These are phyloP conservation scores for Corvus moneduloides DNA, from an alignment of 2,113 vertebrate genomes.

Conservation along the genomic window DNA sequence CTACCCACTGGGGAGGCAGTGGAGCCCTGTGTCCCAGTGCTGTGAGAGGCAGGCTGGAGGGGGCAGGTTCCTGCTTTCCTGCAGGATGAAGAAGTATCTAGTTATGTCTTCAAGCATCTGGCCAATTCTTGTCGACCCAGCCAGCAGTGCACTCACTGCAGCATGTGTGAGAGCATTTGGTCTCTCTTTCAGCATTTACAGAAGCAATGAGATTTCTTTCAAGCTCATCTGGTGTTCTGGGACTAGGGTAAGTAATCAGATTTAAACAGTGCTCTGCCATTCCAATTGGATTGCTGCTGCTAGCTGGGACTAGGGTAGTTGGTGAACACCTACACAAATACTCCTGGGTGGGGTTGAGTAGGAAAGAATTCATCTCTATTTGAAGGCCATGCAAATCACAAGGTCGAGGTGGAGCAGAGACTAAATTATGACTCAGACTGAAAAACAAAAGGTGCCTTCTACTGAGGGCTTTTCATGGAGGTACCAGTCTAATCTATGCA, in stretches of 20 bases:
- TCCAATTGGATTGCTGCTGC: background rate
- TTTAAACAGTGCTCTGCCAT: background rate
- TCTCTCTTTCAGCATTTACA: background rate
- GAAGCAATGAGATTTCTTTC: background rate
- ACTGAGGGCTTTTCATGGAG: background rate
- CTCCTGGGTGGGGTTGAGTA: background rate
- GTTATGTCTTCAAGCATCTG: background rate
- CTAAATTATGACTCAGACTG: background rate
- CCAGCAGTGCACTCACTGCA: background rate
- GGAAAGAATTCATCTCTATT: background rate
- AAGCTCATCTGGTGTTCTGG: background rate
- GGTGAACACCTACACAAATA: background rate
- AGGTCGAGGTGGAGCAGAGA: background rate
- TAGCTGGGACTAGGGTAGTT: background rate
- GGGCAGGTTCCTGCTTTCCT: background rate
- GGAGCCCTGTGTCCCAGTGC: background rate
- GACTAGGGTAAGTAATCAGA: background rate
- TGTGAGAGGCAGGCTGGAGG: background rate
- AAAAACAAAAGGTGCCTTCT: background rate
- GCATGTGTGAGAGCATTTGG: background rate
- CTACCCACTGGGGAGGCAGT: background rate
- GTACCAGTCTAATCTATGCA: background rate
- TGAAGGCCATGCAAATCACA: background rate
- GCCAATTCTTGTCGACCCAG: background rate
- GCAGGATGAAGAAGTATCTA: background rate